Percentiles rank a stretch among this genome's conserved stretches.
phyloP scores from a whole-genome alignment of 2,888 invertebrate species.

The Stenodema calcarata region DNA sequence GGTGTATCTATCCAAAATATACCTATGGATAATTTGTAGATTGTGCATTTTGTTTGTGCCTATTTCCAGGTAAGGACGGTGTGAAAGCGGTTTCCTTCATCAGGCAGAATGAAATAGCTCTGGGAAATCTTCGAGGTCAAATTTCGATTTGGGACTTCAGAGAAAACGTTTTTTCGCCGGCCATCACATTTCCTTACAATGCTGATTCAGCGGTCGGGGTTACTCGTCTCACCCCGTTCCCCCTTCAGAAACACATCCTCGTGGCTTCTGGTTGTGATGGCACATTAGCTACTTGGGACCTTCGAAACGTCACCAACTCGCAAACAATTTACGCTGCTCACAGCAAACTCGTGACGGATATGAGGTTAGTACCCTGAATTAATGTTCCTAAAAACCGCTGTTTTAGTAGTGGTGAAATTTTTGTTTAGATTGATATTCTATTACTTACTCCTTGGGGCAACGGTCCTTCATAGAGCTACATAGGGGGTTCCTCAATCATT shows the following conservation, averaged over 20 bases:
- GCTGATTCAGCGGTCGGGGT: slow-evolving; percentile 46
- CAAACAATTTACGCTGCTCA: slow-evolving; percentile 52
- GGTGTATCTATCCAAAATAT: slow-evolving; percentile 13
- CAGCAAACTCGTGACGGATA: slow-evolving; percentile 36
- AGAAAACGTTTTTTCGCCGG: slow-evolving; percentile 43
- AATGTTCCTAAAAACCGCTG: too few relatives aligned
- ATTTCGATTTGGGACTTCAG: slow-evolving; percentile 51
- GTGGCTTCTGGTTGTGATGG: slow-evolving; percentile 49
- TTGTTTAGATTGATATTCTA: too few relatives aligned
- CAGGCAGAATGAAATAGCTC: slow-evolving; percentile 45
- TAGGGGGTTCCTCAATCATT: too few relatives aligned
- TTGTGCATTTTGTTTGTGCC: too few relatives aligned
- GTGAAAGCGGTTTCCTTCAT: slow-evolving; percentile 41
- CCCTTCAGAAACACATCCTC: slow-evolving; percentile 48
- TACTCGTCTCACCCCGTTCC: slow-evolving; percentile 43
- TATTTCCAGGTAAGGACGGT: slow-evolving; percentile 31
- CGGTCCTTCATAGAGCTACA: too few relatives aligned
- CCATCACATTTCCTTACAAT: slow-evolving; percentile 48
- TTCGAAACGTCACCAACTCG: slow-evolving; percentile 35
- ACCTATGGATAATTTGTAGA: background rate
- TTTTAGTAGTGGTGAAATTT: too few relatives aligned
- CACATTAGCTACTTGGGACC: slow-evolving; percentile 50
- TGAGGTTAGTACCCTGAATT: slow-evolving; percentile 45
- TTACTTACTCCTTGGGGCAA: too few relatives aligned
- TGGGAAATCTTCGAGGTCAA: slow-evolving; percentile 51